phyloP scores from a whole-genome alignment of 2,797 vertebrate genomes.

The Anomalospiza imberbis region DNA sequence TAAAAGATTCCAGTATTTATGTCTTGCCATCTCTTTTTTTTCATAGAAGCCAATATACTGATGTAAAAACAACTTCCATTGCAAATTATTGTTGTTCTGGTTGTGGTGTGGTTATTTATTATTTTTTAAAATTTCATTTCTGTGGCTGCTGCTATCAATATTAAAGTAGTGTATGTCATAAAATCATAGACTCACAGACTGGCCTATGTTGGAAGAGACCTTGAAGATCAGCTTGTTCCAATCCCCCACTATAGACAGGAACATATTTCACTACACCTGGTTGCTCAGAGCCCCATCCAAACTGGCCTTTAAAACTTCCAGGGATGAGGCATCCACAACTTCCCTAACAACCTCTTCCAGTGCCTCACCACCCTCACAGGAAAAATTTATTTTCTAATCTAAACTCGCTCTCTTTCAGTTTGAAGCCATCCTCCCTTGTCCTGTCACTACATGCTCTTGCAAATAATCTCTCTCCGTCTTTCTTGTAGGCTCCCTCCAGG shows the following conservation, averaged over 20 bases:
- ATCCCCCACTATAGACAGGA: fast-evolving
- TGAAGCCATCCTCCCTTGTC: background rate
- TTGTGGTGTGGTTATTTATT: background rate
- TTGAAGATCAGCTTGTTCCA: background rate
- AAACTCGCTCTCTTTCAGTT: background rate
- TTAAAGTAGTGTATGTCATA: background rate
- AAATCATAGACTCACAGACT: background rate
- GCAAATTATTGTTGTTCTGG: background rate
- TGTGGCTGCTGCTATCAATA: background rate
- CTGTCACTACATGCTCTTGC: too few species aligned
- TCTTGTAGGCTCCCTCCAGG: background rate
- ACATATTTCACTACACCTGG: background rate
- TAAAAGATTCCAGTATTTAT: background rate
- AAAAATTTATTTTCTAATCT: background rate
- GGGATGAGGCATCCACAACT: background rate
- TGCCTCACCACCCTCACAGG: background rate
- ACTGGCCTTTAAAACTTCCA: background rate
- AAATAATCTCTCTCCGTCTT: too few species aligned
- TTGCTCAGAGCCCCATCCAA: background rate
- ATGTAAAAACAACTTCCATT: background rate
- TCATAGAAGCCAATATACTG: background rate
- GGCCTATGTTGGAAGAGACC: background rate
- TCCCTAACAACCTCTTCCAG: background rate
- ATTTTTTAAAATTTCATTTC: background rate
- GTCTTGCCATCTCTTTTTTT: background rate